Base-by-base conservation (phyloP, 2,113 vertebrate species). In the Anseranas semipalmata region DNA sequence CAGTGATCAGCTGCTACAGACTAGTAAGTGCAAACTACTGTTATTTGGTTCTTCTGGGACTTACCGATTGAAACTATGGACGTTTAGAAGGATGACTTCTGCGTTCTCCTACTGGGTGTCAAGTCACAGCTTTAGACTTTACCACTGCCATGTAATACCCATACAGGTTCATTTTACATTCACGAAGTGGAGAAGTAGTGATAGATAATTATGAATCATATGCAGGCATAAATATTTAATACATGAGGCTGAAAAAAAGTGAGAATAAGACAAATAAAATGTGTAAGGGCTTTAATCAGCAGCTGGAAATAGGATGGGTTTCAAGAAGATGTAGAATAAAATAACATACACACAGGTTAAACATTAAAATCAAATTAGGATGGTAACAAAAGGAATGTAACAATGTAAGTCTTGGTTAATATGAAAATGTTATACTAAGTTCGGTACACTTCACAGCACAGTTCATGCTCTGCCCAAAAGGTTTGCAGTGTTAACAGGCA, bases 171-270 rank as follows among this genome's bases (percentile, higher is more conserved):
- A 77, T 96, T 96, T 85, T 89, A 74, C 55, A 92, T 90, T 93
- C 52, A 13, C 20, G 18, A 73, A 65, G 25, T n/a, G 52, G 41
- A 95, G 28, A 73, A 82, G 63, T 76, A 79, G 8, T 52, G 43
- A 91, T 80, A 81, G 56, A 85, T 95, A 85, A 70, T 92, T 96
- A 93, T 83, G 65, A 95, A 93, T 89, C 63, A 85, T 87, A 81
- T 25, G 56, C 70, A 28, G 12, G 14, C 9, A 94, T 96, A 94
- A 89, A 95, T 97, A 96, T 92, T 96, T 96, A 97, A 94, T n/a
- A 48, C 7, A 87, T 10, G 4, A 70, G 20, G n/a, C 21, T 90
- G 37, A 66, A 79, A 83, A 87, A 87, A 86, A 60, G 7, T 24
- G 21, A 37, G 48, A 95, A 77, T 74, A 90, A 80, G 50, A 86